phyloP scores from a whole-genome alignment of 1,140 invertebrate genomes.

The Hetaerina americana region DNA sequence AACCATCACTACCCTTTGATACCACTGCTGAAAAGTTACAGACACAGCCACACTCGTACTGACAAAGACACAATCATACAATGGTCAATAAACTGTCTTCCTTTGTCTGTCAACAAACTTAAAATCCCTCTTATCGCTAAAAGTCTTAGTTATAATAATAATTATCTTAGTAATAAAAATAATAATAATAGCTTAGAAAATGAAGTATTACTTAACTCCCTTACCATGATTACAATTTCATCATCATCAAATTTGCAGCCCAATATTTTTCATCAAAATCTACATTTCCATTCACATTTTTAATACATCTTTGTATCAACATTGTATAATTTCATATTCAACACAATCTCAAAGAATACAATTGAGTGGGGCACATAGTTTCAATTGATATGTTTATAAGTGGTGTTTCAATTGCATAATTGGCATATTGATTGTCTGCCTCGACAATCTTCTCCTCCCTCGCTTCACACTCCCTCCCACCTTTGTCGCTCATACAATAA shows the following conservation, averaged over 20 bases:
- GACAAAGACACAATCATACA: background rate
- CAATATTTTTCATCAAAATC: background rate
- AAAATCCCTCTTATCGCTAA: background rate
- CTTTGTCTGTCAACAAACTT: background rate
- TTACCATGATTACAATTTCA: background rate
- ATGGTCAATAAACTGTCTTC: background rate
- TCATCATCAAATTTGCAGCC: background rate
- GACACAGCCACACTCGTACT: background rate
- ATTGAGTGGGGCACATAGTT: background rate
- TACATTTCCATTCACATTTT: background rate
- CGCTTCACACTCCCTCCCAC: background rate
- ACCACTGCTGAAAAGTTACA: background rate
- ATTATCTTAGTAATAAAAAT: background rate
- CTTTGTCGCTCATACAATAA: background rate
- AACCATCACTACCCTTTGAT: background rate
- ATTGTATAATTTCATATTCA: constrained; percentile 1
- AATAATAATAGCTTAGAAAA: constrained; percentile 1
- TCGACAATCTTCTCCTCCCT: background rate
- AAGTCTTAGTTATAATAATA: background rate
- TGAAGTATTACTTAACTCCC: background rate
- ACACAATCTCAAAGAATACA: background rate
- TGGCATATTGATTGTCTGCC: background rate
- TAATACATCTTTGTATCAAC: background rate
- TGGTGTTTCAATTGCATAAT: background rate
- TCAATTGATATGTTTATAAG: background rate